Evolutionary conservation across 2,797 vertebrate species (phyloP), one percentile per base, ranked within the genome.

Genomic region (Dermochelys coriacea): DNA sequence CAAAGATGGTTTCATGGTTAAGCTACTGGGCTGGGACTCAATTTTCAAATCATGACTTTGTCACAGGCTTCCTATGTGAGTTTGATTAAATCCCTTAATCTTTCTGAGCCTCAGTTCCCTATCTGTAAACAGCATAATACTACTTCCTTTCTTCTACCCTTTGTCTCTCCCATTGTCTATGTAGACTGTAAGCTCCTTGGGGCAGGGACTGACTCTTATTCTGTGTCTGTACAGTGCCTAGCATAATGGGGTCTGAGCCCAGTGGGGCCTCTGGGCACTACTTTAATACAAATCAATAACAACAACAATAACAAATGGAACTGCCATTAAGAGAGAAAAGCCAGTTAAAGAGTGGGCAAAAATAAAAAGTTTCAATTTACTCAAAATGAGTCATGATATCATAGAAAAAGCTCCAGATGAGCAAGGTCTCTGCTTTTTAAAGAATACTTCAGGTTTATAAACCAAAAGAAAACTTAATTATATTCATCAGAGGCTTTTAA

Each of bases 261-360:
- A 31, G 27, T 71, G 41, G 15, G 74, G 23, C 41, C 8, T 49
- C 74, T 77, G 31, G 27, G 47, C 15, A 59, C 55, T 80, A 94
- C 95, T 94, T 78, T 75, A 93, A 94, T 71, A 82, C 84, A 96
- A 95, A 93, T 82, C 94, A 91, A 93, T 71, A 71, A 71, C n/a
- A 71, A 71, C 19, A 68, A n/a, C 15, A 94, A 85, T 89, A 91
- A 94, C 90, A 94, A 82, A 91, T 84, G 92, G 96, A 96, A 94
- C 64, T 59, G 84, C 96, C 93, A 94, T 91, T 71, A 96, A 94
- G 96, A 95, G 74, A 95, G 80, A 93, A 83, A 96, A 10, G 75
- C 51, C 80, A 75, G 84, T 80, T 88, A 94, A 94, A 91, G 80
- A 94, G n/a, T 82, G 94, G 96, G 92, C 80, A 84, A 86, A 94